Percentiles rank a stretch among this genome's conserved stretches.
Evolutionary conservation across 2,888 invertebrate genomes (phyloP).

Genomic region (Clusia tigrina): DNA sequence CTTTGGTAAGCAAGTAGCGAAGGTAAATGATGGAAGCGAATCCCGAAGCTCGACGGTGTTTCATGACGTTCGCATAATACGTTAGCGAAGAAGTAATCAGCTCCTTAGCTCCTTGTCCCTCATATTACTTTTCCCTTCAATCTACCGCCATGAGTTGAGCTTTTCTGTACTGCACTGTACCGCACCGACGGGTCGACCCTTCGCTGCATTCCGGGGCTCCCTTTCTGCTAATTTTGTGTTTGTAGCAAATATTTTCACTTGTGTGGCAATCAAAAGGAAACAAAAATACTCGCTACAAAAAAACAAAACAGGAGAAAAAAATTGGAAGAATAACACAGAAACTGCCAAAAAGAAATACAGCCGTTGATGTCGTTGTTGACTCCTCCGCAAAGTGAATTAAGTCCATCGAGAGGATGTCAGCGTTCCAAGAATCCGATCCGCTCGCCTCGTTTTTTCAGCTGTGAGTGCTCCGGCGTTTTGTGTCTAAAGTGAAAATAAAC

Average conservation of each 20-base stretch:
- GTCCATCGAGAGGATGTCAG: background rate
- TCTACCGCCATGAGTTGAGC: background rate
- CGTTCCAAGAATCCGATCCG: background rate
- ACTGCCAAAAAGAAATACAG: background rate
- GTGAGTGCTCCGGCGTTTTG: background rate
- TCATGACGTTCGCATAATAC: too few species aligned
- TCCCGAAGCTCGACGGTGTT: too few species aligned
- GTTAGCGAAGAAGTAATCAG: too few species aligned
- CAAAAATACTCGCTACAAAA: background rate
- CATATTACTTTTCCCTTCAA: too few species aligned
- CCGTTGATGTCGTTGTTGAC: conserved; percentile 1
- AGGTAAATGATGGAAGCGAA: too few species aligned
- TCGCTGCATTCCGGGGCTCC: background rate
- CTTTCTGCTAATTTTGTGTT: background rate
- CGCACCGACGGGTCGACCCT: too few species aligned
- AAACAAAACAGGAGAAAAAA: background rate
- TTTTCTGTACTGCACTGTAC: background rate
- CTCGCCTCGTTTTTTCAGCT: background rate
- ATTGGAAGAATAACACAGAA: background rate
- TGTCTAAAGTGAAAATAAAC: background rate
- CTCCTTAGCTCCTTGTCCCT: too few species aligned
- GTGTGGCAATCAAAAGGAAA: background rate
- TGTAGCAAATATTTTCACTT: background rate
- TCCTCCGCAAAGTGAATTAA: conserved; percentile 4
- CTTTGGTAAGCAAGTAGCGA: too few species aligned